A percentile compares a stretch with the other conserved stretches of the same genome.
Evolutionary conservation across 2,888 invertebrate species (phyloP).

Genomic region (Diadegma fenestrale): DNA sequence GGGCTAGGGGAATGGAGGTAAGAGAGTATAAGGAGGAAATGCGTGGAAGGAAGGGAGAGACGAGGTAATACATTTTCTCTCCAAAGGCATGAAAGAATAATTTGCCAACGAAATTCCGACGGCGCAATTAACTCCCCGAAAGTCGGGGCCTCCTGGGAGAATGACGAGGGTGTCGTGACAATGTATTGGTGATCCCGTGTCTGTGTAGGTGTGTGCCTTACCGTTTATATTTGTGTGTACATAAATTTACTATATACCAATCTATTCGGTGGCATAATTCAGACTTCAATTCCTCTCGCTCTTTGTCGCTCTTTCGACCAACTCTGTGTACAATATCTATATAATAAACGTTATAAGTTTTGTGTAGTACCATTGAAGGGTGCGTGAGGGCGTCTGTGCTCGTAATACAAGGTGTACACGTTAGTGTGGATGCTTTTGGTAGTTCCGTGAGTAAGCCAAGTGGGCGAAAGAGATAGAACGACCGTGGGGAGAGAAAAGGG

Average conservation of each 20-base stretch:
- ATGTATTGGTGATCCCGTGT: slow-evolving; percentile 41
- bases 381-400: slow-evolving; percentile 29
- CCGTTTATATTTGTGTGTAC: slow-evolving; percentile 17
- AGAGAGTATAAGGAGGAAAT: slow-evolving; percentile 41
- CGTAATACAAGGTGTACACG: background rate
- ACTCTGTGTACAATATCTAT: background rate
- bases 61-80: slow-evolving; percentile 68
- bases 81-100: slow-evolving; percentile 74
- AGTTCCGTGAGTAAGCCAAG: slow-evolving; percentile 34
- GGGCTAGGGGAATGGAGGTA: slow-evolving; percentile 23
- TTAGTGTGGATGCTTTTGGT: slow-evolving; percentile 30
- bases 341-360: slow-evolving; percentile 1
- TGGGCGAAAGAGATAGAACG: slow-evolving; percentile 38
- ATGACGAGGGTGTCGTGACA: slow-evolving; percentile 61
- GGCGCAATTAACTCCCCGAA: slow-evolving; percentile 78
- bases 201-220: background rate
- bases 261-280: slow-evolving; percentile 47
- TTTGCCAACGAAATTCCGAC: slow-evolving; percentile 79
- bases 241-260: slow-evolving; percentile 43
- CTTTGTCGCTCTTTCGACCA: slow-evolving; percentile 10
- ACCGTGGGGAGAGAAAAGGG: slow-evolving; percentile 14
- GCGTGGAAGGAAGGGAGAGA: slow-evolving; percentile 48
- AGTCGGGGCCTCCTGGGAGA: slow-evolving; percentile 67
- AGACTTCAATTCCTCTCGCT: background rate
- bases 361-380: slow-evolving; percentile 32